These are phyloP conservation scores for Hesperophylax magnus DNA, from an alignment of 1,140 invertebrate species.

Conservation along the genomic window DNA sequence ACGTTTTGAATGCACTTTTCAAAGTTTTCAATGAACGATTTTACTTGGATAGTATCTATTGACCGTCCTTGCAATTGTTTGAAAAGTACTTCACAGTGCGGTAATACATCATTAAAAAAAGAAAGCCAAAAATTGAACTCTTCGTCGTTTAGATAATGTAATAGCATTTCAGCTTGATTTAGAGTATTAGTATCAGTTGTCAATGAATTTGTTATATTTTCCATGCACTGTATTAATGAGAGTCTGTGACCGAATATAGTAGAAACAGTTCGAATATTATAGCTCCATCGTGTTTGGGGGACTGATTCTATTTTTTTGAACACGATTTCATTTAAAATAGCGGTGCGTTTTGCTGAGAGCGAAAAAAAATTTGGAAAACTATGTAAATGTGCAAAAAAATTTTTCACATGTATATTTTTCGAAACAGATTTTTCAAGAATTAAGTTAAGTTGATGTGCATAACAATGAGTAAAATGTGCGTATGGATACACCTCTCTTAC, in stretches of 20 bases:
- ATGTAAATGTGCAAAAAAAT: too few relatives aligned
- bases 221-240: background rate
- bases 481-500: slow-evolving; percentile 7
- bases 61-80: background rate
- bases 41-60: slow-evolving; percentile 3
- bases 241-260: slow-evolving; percentile 1
- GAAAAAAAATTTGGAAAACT: too few relatives aligned
- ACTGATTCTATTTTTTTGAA: background rate
- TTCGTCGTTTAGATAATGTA: slow-evolving; percentile 11
- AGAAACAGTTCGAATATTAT: slow-evolving; percentile 4
- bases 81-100: background rate
- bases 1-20: background rate
- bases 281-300: background rate
- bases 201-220: slow-evolving; percentile 7
- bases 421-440: too few relatives aligned
- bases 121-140: slow-evolving; percentile 9
- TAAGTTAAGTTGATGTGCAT: too few relatives aligned
- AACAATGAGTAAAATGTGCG: background rate
- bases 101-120: background rate
- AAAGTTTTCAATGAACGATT: background rate
- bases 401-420: too few relatives aligned
- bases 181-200: background rate
- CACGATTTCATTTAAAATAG: background rate
- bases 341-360: too few relatives aligned
- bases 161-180: slow-evolving; percentile 1